Conservation (phyloP, 2,113 vertebrate genomes). For the Nansenia antarctica region DNA sequence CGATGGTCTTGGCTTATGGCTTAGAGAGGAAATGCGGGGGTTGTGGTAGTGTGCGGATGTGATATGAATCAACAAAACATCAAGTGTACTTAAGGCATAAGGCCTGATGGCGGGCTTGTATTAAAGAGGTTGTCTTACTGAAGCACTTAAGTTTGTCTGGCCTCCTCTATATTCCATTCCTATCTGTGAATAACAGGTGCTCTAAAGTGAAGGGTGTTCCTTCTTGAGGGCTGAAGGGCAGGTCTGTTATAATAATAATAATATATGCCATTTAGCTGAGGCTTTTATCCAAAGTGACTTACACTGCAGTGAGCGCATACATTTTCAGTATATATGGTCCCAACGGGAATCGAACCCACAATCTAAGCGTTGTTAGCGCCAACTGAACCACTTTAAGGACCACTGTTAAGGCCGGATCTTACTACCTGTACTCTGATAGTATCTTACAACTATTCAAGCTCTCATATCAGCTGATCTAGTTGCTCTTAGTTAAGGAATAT, state of each 20-base stretch:
- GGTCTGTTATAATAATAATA: too few species aligned
- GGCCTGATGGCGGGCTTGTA: conserved; percentile 16
- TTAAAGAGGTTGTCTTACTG: conserved; percentile 1
- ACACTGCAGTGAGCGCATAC: too few species aligned
- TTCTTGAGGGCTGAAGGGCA: background rate
- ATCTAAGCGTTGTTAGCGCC: too few species aligned
- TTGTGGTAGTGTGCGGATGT: background rate
- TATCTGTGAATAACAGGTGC: background rate
- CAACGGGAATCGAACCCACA: too few species aligned
- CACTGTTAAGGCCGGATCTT: background rate
- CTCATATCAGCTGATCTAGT: background rate
- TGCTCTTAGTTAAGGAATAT: background rate
- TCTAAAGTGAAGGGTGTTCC: background rate
- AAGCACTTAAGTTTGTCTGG: conserved; percentile 5
- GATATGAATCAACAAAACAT: too few species aligned
- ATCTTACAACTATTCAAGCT: too few species aligned
- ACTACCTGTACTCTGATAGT: background rate
- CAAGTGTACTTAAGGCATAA: conserved; percentile 7
- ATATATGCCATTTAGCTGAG: too few species aligned
- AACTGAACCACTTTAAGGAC: too few species aligned
- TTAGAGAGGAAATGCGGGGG: background rate
- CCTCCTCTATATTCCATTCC: background rate
- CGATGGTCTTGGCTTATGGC: background rate
- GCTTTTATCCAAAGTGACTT: too few species aligned
- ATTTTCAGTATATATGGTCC: too few species aligned